Percentiles rank a stretch among this genome's conserved stretches.
These are phyloP conservation scores for Macaca mulatta DNA, from an alignment of 2,113 vertebrate species.

Conservation along the genomic window DNA sequence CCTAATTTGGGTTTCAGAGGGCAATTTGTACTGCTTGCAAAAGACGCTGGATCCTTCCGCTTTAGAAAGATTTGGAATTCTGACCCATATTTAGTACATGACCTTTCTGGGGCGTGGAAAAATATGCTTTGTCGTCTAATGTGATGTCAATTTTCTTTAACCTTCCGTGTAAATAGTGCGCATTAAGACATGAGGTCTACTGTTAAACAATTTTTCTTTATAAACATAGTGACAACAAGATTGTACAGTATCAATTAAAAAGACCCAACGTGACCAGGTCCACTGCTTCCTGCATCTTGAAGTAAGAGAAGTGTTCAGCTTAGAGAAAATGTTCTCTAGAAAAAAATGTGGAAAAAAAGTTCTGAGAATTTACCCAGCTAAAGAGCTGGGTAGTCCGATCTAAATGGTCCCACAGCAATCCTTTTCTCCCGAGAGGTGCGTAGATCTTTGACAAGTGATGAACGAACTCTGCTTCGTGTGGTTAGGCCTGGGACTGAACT, in stretches of 20 bases:
- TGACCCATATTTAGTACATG: neutral
- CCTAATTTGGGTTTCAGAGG: constrained; percentile 17
- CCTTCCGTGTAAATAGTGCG: neutral
- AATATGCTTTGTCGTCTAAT: neutral
- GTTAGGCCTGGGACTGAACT: neutral
- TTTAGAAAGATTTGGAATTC: constrained; percentile 19
- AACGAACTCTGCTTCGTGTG: neutral
- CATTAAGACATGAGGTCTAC: constrained; percentile 8
- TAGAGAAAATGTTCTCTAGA: neutral
- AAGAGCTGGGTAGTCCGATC: neutral
- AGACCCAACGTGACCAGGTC: neutral
- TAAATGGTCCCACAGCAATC: constrained; percentile 62
- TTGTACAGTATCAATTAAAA: constrained; percentile 3
- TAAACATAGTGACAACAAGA: constrained; percentile 41
- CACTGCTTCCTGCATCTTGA: neutral
- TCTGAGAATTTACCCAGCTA: neutral
- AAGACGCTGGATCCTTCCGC: neutral
- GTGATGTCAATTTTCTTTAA: constrained; percentile 20
- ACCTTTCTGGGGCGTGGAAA: neutral
- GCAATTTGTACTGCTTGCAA: neutral
- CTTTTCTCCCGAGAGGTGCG: constrained; percentile 45
- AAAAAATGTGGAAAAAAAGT: neutral
- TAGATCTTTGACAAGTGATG: constrained; percentile 44
- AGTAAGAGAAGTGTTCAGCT: neutral
- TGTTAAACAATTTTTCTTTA: constrained; percentile 45